Percentiles rank a stretch among this genome's conserved stretches.
Conservation (phyloP, 2,888 invertebrate genomes). For the Melinaea menophilus region DNA sequence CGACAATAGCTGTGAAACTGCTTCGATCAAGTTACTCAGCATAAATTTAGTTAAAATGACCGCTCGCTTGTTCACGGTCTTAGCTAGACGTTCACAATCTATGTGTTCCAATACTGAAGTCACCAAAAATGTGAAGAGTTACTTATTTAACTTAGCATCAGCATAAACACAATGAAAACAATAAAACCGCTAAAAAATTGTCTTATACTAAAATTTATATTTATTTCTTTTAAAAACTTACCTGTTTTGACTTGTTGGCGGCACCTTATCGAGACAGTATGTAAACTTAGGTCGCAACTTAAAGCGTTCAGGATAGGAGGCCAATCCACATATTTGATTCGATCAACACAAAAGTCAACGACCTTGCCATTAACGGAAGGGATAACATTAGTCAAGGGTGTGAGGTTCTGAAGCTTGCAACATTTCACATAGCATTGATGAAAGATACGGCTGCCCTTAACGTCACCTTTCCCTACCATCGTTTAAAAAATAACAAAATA, state of each 20-base stretch:
- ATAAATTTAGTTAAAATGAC: conserved; percentile 84
- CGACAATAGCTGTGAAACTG: conserved; percentile 80
- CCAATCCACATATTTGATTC: conserved; percentile 87
- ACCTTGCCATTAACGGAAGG: conserved; percentile 70
- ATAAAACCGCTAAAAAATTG: too few species aligned
- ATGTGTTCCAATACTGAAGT: conserved; percentile 69
- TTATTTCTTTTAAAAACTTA: conserved; percentile 31
- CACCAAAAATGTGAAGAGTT: neutral
- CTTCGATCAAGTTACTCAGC: conserved; percentile 81
- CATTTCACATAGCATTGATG: conserved; percentile 73
- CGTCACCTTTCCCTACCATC: conserved; percentile 70
- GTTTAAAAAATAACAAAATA: conserved; percentile 44
- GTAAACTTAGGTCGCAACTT: conserved; percentile 83
- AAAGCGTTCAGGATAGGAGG: conserved; percentile 84
- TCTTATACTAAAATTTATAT: too few species aligned
- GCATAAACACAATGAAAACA: neutral
- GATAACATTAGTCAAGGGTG: conserved; percentile 60
- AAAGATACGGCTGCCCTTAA: conserved; percentile 67
- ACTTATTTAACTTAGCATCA: too few species aligned
- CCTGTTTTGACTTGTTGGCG: conserved; percentile 72
- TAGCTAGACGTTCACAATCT: conserved; percentile 77
- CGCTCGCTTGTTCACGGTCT: conserved; percentile 79
- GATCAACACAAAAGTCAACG: conserved; percentile 85
- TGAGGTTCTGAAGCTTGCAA: conserved; percentile 71
- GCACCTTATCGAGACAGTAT: conserved; percentile 82